Percentiles rank a stretch among this genome's conserved stretches.
These are phyloP conservation scores for Manis pentadactyla DNA, from an alignment of 2,797 vertebrate species.

Conservation along the genomic window DNA sequence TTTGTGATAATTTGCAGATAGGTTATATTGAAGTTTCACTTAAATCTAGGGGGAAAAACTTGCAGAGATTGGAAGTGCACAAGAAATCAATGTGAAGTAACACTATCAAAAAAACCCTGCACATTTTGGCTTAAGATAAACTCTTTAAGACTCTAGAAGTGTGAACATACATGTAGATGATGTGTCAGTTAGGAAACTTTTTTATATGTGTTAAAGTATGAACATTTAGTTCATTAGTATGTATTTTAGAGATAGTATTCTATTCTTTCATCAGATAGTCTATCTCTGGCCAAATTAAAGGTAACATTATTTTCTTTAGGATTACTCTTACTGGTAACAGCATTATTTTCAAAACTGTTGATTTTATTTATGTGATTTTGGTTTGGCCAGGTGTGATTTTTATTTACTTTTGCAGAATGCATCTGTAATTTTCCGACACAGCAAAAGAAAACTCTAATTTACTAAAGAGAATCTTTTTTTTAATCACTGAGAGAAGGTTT, in stretches of 20 bases:
- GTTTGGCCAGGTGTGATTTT: constrained; percentile 2
- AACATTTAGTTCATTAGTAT: neutral
- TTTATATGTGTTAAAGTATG: neutral
- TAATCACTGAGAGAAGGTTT: neutral
- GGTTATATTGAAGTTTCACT: neutral
- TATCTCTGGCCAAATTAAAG: neutral
- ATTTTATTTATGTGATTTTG: neutral
- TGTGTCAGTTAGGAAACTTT: neutral
- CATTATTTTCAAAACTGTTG: constrained; percentile 28
- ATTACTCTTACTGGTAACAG: neutral
- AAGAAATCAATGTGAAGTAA: neutral
- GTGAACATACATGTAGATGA: neutral
- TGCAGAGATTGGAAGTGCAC: neutral
- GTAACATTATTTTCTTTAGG: neutral
- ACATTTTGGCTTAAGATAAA: neutral
- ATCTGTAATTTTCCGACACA: constrained; percentile 12
- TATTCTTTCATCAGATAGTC: neutral
- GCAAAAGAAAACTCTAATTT: neutral
- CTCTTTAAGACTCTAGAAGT: neutral
- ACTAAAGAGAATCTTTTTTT: neutral
- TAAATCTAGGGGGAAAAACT: neutral
- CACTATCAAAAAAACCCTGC: neutral
- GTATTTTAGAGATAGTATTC: neutral
- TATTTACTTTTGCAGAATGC: neutral
- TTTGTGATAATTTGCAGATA: neutral